Percentiles rank a stretch among this genome's conserved stretches.
Evolutionary conservation across 1,140 invertebrate species (phyloP).

Genomic region (Papilio aristodemus): DNA sequence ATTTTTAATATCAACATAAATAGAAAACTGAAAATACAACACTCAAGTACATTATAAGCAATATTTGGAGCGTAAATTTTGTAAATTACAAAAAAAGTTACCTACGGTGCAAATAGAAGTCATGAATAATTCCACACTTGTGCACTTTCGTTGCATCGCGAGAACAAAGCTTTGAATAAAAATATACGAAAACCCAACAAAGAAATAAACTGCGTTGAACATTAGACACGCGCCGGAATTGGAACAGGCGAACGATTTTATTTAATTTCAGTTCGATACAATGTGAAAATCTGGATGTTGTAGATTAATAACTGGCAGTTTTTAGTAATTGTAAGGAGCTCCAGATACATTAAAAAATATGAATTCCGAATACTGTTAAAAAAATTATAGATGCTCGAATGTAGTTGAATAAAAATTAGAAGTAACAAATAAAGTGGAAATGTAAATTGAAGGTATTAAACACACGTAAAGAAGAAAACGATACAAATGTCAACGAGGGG

Average conservation of each 20-base stretch:
- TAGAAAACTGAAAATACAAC: not conserved
- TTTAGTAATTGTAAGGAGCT: too few species aligned
- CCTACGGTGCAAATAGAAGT: constrained; percentile 7
- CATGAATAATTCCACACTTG: constrained; percentile 30
- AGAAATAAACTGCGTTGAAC: constrained; percentile 25
- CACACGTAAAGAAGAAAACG: not conserved
- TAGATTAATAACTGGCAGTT: too few species aligned
- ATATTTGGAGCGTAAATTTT: constrained; percentile 25
- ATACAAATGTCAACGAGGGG: constrained; percentile 3
- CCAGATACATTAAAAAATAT: too few species aligned
- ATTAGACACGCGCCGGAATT: constrained; percentile 11
- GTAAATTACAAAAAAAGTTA: constrained; percentile 17
- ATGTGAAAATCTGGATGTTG: not conserved
- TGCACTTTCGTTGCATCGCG: constrained; percentile 29
- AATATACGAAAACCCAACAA: constrained; percentile 30
- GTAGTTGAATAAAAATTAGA: too few species aligned
- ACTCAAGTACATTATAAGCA: constrained; percentile 1
- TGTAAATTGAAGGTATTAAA: not conserved
- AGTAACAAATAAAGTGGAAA: not conserved
- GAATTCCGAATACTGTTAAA: too few species aligned
- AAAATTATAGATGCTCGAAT: too few species aligned
- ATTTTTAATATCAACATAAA: constrained; percentile 27
- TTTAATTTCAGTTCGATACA: constrained; percentile 19
- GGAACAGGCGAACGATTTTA: constrained; percentile 18
- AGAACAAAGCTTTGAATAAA: constrained; percentile 23